phyloP scores from a whole-genome alignment of 2,888 invertebrate species.

The Serripes groenlandicus region DNA sequence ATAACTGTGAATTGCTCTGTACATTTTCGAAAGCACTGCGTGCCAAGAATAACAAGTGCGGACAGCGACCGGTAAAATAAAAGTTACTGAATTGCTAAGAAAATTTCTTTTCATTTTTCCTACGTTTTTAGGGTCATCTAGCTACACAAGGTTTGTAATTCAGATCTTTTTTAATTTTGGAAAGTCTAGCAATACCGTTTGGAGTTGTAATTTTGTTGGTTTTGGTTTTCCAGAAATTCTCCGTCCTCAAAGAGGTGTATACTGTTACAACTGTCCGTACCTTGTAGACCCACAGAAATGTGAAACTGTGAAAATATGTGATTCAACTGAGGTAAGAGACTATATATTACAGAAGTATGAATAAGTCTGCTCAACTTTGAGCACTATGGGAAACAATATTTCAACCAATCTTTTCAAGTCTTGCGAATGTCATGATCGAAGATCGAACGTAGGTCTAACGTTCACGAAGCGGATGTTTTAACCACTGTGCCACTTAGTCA shows the following conservation, averaged over 20 bases:
- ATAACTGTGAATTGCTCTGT: too few species aligned
- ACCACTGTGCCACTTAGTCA: too few species aligned
- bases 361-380: too few species aligned
- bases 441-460: too few species aligned
- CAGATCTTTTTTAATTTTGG: not conserved
- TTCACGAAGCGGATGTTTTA: too few species aligned
- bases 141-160: not conserved
- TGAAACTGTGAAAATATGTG: not conserved
- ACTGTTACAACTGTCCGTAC: constrained; percentile 8
- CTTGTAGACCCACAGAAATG: not conserved
- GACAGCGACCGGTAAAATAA: not conserved
- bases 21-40: too few species aligned
- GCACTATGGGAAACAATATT: too few species aligned
- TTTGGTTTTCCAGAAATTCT: not conserved
- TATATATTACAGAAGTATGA: too few species aligned
- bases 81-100: not conserved
- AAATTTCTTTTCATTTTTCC: not conserved
- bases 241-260: not conserved
- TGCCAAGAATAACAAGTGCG: too few species aligned
- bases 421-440: too few species aligned
- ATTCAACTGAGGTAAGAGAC: not conserved
- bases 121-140: not conserved
- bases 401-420: too few species aligned
- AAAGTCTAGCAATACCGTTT: not conserved
- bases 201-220: not conserved